Conservation (phyloP, 2,888 invertebrate species). For the Eupithecia exiguata region DNA sequence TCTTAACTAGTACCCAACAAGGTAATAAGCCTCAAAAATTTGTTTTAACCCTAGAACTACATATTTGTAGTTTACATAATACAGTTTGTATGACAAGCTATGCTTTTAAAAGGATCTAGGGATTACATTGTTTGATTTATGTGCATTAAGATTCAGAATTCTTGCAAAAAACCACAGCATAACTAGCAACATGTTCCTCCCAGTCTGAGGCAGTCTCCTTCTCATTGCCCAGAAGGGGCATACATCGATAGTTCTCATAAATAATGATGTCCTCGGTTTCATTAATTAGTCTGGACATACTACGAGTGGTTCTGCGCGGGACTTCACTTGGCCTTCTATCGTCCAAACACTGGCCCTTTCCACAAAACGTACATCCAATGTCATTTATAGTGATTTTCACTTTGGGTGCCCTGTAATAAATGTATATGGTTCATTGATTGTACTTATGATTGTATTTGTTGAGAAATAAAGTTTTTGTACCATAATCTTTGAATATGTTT, state of each 20-base stretch:
- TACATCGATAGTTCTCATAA: conserved; percentile 69
- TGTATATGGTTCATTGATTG: conserved; percentile 55
- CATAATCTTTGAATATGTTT: conserved; percentile 8
- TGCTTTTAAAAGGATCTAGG: not conserved
- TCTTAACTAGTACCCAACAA: not conserved
- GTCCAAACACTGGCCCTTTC: conserved; percentile 47
- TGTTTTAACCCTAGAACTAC: not conserved
- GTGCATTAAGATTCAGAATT: conserved; percentile 11
- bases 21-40: not conserved
- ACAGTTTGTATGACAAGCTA: not conserved
- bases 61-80: not conserved
- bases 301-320: conserved; percentile 61
- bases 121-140: not conserved
- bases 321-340: conserved; percentile 32
- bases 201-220: conserved; percentile 63
- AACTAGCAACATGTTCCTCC: conserved; percentile 69
- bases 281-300: conserved; percentile 52
- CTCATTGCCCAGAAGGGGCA: conserved; percentile 74
- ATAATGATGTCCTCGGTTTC: conserved; percentile 57
- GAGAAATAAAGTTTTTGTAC: conserved; percentile 61
- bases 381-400: conserved; percentile 43
- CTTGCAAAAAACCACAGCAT: conserved; percentile 59
- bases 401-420: conserved; percentile 56
- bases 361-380: conserved; percentile 49
- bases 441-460: conserved; percentile 73